phyloP scores from a whole-genome alignment of 2,888 invertebrate genomes.

The Esperia sulphurella region DNA sequence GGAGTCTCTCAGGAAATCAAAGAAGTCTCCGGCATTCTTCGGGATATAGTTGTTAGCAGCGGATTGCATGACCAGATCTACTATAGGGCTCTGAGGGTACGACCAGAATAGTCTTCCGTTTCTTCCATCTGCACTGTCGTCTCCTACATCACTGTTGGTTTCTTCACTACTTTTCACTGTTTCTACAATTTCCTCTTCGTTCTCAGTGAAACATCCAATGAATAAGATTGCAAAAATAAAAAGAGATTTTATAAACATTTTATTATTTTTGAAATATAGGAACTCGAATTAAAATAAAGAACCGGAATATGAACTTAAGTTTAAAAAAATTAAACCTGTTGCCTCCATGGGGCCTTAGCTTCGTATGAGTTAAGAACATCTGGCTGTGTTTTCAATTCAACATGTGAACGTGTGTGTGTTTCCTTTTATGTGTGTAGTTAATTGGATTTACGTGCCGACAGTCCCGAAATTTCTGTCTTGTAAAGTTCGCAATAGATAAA shows the following conservation, averaged over 20 bases:
- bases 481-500: too few relatives aligned
- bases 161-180: conserved; percentile 18
- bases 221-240: conserved; percentile 14
- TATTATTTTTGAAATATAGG: not conserved
- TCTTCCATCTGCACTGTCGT: conserved; percentile 9
- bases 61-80: conserved; percentile 29
- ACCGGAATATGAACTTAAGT: not conserved
- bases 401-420: too few relatives aligned
- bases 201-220: conserved; percentile 20
- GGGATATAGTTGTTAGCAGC: conserved; percentile 26
- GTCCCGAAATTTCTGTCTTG: too few relatives aligned
- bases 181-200: conserved; percentile 20
- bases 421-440: too few relatives aligned
- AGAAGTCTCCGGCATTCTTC: conserved; percentile 25
- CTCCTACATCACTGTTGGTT: not conserved
- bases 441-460: too few relatives aligned
- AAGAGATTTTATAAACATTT: conserved; percentile 1
- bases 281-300: not conserved
- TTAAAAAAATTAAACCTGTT: not conserved
- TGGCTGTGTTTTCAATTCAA: too few relatives aligned
- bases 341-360: not conserved
- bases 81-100: conserved; percentile 23
- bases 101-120: conserved; percentile 28
- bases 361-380: not conserved
- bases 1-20: conserved; percentile 36